Evolutionary conservation across 2,113 vertebrate genomes (phyloP).

Genomic region (Cyphomyrus plagiostoma): DNA sequence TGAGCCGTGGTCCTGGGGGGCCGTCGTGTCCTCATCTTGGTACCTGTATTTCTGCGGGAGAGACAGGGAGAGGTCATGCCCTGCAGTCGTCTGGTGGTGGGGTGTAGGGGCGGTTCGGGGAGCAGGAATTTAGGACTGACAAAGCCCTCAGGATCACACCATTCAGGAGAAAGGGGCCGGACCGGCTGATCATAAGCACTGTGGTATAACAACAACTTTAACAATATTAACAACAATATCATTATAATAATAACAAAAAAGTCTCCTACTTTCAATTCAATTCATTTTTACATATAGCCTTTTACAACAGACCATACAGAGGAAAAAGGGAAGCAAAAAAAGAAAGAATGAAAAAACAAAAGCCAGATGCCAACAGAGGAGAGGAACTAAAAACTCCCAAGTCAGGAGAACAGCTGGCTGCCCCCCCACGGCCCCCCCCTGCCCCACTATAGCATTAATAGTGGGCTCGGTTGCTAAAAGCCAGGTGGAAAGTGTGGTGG

Average conservation of each 20-base stretch:
- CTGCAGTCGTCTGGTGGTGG: background rate
- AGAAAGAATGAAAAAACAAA: background rate
- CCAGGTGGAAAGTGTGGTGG: background rate
- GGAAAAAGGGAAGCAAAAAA: background rate
- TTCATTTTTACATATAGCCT: background rate
- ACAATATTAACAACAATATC: background rate
- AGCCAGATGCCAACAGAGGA: background rate
- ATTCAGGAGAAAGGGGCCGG: background rate
- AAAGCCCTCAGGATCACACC: background rate
- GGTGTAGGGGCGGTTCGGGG: background rate
- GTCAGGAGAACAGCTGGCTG: background rate
- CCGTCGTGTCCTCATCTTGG: conserved; percentile 71
- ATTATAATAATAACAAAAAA: background rate
- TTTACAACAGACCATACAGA: background rate
- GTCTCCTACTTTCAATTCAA: background rate
- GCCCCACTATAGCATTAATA: background rate
- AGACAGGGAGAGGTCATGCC: background rate
- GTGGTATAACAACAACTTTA: background rate
- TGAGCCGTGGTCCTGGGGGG: conserved; percentile 67
- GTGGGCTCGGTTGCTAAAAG: background rate
- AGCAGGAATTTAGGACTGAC: too few relatives aligned
- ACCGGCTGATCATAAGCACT: background rate
- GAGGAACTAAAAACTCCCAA: background rate
- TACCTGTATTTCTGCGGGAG: conserved; percentile 72
- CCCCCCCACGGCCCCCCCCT: too few relatives aligned